Base-by-base conservation (phyloP, 2,888 invertebrate genomes). In the Schrankia costaestrigalis region DNA sequence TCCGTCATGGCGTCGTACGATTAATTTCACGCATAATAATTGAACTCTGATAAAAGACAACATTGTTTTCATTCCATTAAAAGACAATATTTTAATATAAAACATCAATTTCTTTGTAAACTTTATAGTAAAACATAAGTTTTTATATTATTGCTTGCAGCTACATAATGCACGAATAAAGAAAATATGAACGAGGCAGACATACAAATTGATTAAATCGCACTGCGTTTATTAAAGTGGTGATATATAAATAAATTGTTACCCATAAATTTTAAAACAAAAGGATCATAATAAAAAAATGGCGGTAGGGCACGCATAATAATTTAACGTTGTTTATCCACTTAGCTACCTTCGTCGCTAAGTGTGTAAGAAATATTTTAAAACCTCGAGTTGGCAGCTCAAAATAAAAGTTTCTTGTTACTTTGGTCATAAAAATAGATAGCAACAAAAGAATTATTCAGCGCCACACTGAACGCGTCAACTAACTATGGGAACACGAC, bases 401-500 rank as follows among this genome's bases (percentile, higher is more conserved):
- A n/a, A 45, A 43, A 41, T 40, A 41, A 36, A 39, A 29, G 28
- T 35, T 38, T 46, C 41, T 43, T 41, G 35, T 41, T 40, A 39
- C 24, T 32, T 23, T 13, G 9, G 3, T 7, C 8, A 29, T 27
- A 31, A 35, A 11, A 21, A 31, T 9, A n/a, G 7, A 11, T 24
- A 36, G 45, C 43, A 40, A 41, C 25, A 15, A 36, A 34, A 42
- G 39, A 24, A 26, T 12, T 23, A 12, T 26, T 17, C n/a, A 11
- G 19, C 31, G 35, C 46, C 38, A 49, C 45, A 50, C 39, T 43
- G 37, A 35, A 46, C 37, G 37, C 37, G 44, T 46, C 41, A 42
- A 37, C 46, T 60, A 61, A 62, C 61, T 57, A 58, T 69, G 67
- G 43, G 63, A 71, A 64, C 46, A 24, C 29, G 41, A 49, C 53